A percentile compares a stretch with the other conserved stretches of the same genome.
Conservation (phyloP, 1,140 invertebrate genomes). For the Helicoverpa armigera region DNA sequence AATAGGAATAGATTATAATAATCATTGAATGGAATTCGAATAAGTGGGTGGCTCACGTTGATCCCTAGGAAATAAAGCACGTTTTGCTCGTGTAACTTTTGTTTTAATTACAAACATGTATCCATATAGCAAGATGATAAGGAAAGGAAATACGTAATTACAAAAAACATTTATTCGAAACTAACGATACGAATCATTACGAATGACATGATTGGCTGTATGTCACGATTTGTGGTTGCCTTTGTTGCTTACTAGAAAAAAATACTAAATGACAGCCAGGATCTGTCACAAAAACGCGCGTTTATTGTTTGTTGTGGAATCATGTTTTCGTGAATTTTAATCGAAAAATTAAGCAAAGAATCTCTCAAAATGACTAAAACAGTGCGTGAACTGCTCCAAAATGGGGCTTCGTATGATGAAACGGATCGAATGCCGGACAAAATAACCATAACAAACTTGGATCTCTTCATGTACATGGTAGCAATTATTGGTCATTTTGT, state of each 20-base stretch:
- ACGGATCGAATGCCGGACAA: constrained; percentile 80
- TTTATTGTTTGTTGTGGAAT: constrained; percentile 13
- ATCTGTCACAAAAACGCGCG: constrained; percentile 35
- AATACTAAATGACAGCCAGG: not conserved
- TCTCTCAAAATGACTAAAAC: constrained; percentile 62
- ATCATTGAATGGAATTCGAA: no score
- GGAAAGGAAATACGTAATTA: not conserved
- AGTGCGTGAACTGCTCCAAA: constrained; percentile 70
- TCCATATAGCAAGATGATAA: not conserved
- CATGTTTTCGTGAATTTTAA: constrained; percentile 6
- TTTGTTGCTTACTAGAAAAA: not conserved
- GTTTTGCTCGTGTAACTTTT: not conserved
- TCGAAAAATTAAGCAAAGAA: not conserved
- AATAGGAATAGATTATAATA: no score
- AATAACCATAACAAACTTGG: constrained; percentile 74
- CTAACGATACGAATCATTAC: not conserved
- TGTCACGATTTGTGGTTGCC: not conserved
- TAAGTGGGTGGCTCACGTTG: not conserved
- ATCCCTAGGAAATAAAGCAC: constrained; percentile 27
- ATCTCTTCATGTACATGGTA: constrained; percentile 82
- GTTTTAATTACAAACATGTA: not conserved
- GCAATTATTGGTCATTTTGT: constrained; percentile 89
- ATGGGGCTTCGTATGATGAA: constrained; percentile 76
- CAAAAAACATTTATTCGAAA: not conserved
- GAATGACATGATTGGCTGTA: not conserved